Conservation (phyloP, 2,888 invertebrate genomes). For the Nemotelus nigrinus region DNA sequence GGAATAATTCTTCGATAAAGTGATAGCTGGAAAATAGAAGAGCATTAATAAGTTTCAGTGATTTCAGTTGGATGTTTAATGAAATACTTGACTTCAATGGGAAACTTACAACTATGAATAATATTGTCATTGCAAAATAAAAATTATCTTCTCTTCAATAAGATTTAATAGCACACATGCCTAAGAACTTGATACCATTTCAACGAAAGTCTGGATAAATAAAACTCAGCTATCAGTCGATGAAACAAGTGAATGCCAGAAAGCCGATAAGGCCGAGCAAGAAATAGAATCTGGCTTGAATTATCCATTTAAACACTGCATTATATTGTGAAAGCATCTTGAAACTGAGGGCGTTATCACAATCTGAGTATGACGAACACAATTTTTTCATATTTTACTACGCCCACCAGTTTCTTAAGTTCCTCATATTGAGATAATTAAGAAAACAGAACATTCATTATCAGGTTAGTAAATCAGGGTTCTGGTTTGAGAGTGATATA, state of each 20-base stretch:
- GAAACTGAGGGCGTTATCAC: constrained; percentile 36
- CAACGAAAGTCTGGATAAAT: constrained; percentile 26
- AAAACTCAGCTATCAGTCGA: constrained; percentile 7
- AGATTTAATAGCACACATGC: constrained; percentile 19
- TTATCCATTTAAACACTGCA: not conserved
- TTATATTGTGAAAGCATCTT: not conserved
- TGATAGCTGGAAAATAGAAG: constrained; percentile 59
- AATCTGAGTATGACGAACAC: not conserved
- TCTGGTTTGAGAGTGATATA: too few species aligned
- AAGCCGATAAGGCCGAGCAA: constrained; percentile 12
- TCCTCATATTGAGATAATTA: constrained; percentile 16
- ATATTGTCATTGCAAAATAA: not conserved
- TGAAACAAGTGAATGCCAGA: constrained; percentile 18
- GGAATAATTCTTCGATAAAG: constrained; percentile 65
- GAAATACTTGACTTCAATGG: not conserved
- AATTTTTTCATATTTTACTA: not conserved
- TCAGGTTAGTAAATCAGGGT: too few species aligned
- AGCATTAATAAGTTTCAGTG: constrained; percentile 7
- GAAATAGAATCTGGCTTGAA: not conserved
- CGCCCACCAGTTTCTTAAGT: constrained; percentile 46
- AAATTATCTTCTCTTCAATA: not conserved
- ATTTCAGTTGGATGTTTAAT: not conserved
- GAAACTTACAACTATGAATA: not conserved
- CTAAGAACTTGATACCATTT: constrained; percentile 33
- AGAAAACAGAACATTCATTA: constrained; percentile 26